Conservation (phyloP, 2,888 invertebrate species). For the Agrotis segetum region DNA sequence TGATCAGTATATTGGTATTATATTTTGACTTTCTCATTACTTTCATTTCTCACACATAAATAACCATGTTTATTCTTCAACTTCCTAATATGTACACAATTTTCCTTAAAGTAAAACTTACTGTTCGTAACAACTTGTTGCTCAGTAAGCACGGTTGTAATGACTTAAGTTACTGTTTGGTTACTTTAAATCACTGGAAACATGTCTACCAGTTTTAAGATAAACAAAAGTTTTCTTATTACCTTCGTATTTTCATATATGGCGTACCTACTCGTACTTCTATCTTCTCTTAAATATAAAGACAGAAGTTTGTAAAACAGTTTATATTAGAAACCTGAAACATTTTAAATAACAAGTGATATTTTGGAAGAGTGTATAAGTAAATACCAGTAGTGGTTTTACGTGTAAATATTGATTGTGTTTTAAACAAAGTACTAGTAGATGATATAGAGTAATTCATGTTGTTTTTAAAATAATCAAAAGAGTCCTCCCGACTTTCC, state of each 20-base stretch:
- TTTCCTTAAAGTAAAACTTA: no score
- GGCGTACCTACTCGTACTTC: neutral
- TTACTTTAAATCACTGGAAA: slow-evolving; percentile 20
- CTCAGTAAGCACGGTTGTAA: slow-evolving; percentile 9
- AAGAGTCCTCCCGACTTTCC: no score
- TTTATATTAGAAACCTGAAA: neutral
- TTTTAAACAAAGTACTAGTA: no score
- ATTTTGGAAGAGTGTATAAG: no score
- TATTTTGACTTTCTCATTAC: neutral
- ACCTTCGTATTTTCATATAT: neutral
- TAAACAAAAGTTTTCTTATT: slow-evolving; percentile 26
- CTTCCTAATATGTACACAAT: neutral
- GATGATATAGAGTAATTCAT: no score
- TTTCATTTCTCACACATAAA: neutral
- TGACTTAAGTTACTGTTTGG: slow-evolving; percentile 28
- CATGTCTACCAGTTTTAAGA: slow-evolving; percentile 11
- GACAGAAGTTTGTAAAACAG: neutral
- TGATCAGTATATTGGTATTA: neutral
- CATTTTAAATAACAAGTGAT: no score
- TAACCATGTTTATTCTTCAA: neutral
- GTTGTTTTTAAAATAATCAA: no score
- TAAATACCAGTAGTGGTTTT: no score
- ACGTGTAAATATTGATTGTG: no score
- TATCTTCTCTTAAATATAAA: neutral
- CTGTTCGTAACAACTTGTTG: slow-evolving; percentile 8